Base-by-base conservation (phyloP, 2,113 vertebrate genomes). In the Cynopterus brachyotis region DNA sequence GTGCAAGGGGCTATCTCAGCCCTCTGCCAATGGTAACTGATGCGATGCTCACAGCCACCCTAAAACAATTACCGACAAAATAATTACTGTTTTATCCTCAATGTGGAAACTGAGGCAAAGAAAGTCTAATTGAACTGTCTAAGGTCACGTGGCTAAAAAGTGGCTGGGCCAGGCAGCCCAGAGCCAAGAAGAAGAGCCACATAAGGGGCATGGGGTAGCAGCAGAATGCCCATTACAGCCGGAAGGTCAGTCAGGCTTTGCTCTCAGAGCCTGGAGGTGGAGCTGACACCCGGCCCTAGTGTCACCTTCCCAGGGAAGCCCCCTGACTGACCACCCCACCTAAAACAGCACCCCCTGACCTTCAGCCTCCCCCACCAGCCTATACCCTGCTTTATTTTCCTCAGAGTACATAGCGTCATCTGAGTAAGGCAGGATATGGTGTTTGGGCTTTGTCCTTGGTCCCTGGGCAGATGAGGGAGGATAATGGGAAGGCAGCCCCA, bases 341-440 rank as follows among this genome's bases (percentile, higher is more conserved):
- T 13, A 4, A 53, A 67, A 26, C 20, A 11, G 22, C 17, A 16
- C 2, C 20, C 11, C 17, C 47, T 30, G 8, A 13, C 40, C 9
- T 32, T 15, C 28, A 28, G 26, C 3, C 16, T 9, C 37, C 59
- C 53, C 13, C 0, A 17, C 2, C 24, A 0, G 11, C 17, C 57
- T 13, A 6, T 7, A 8, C 53, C 32, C 19, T 7, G 30, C 73
- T 40, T 19, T 3, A 11, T 0, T n/a, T 30, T 37, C 8, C 69
- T 55, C 47, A 0, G 10, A n/a, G 19, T 13, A 2, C 5, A 17
- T 0, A 35, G 37, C 2, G 3, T 10, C 20, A 9, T 40, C 12
- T 2, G 67, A 15, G 15, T 3, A 22, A 90, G 6, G 50, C n/a
- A 32, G 82, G 24, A 22, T 7, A 5, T 7, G 40, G n/a, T 13